These are phyloP conservation scores for Triplophysa tibetana DNA, from an alignment of 2,113 vertebrate species.

Conservation along the genomic window DNA sequence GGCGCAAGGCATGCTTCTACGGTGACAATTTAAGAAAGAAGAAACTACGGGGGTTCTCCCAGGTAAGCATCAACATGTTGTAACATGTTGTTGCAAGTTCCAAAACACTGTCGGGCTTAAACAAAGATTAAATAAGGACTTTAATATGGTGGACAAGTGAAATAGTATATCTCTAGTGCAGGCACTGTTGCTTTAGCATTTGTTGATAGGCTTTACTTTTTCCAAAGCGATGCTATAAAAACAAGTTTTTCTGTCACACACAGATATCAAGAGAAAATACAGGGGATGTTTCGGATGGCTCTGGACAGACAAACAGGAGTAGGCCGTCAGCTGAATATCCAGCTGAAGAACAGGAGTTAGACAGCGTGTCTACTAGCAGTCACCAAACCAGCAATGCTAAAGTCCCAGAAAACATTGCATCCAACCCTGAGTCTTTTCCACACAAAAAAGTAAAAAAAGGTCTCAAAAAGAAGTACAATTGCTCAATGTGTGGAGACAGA, in stretches of 20 bases:
- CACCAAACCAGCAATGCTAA: constrained; percentile 15
- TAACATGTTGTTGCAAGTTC: too few species aligned
- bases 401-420: constrained; percentile 4
- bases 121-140: not conserved
- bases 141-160: not conserved
- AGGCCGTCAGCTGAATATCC: not conserved
- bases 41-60: constrained; percentile 34
- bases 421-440: not conserved
- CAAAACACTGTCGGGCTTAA: too few species aligned
- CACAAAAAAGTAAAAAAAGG: constrained; percentile 9
- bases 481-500: constrained; percentile 35
- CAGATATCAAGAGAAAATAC: constrained; percentile 41
- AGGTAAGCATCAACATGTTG: constrained; percentile 3
- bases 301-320: constrained; percentile 39
- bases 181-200: too few species aligned
- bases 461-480: constrained; percentile 9
- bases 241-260: not conserved
- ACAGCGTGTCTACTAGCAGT: not conserved
- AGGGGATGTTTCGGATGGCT: constrained; percentile 32
- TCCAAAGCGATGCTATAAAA: too few species aligned
- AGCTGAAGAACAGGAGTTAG: constrained; percentile 15
- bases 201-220: too few species aligned
- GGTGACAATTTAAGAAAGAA: constrained; percentile 44
- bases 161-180: not conserved
- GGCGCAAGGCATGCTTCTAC: constrained; percentile 49